Base-by-base conservation (phyloP, 2,888 invertebrate genomes). In the Scaptomyza flava region DNA sequence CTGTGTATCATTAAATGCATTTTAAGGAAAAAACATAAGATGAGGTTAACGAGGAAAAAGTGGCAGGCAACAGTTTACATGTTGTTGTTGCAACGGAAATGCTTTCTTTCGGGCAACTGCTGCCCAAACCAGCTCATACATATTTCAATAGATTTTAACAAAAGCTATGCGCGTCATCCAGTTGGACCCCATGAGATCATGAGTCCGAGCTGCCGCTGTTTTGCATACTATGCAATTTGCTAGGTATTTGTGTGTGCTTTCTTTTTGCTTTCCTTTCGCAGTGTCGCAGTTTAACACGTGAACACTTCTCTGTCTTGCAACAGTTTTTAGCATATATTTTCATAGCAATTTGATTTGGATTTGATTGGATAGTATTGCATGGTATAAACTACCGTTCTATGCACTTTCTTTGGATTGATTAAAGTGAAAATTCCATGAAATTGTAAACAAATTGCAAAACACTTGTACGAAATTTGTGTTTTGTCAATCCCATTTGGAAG, bases 241-340 rank as follows among this genome's bases (percentile, higher is more conserved):
- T 77, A 63, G 72, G 34, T 38, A 41, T 41, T 66, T 50, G 54
- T 47, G 43, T 50, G 60, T 66, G 57, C 66, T 66, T 59, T 50
- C 53, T 64, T 61, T 65, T 11, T 48, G 62, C 20, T 62, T 51
- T 63, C 51, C 30, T 48, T 47, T 42, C 77, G 68, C 27, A 71
- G 77, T 68, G 27, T 9, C 47, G 43, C 38, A 31, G 57, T 45
- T 52, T 51, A 61, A 75, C 87, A 82, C 85, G 87, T 87, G 82
- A 78, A 71, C 27, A 27, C 27, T 8, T 41, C 8, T 41, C 17
- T 66, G 27, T 50, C 47, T 71, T 77, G 72, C 60, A 78, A 71
- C 67, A 80, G 54, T 51, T 61, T 62, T 65, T 54, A 65, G 85
- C 85, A 86, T 82, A 77, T 63, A 68, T 74, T 82, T 85, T 77